Base-by-base conservation (phyloP, 1,140 invertebrate species). In the Euborellia annulipes region DNA sequence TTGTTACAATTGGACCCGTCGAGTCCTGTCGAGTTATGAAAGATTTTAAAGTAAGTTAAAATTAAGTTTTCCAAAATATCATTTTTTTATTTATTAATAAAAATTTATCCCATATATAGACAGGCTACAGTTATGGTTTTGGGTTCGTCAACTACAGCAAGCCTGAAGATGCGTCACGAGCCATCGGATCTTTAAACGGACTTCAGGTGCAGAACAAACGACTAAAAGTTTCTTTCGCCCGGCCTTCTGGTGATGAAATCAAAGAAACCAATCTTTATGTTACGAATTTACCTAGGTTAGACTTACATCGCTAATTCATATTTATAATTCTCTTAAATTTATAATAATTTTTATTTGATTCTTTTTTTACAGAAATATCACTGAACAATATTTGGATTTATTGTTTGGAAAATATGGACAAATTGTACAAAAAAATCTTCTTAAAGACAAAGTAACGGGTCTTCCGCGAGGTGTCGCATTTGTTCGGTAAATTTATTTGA, bases 181-280 rank as follows among this genome's bases (percentile, higher is more conserved):
- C 91, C 21, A 92, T 94, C 48, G 72, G 78, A 53, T 78, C 79
- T 6, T 71, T 94, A 48, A 93, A 94, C 65, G 89, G 90, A 18
- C 76, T 87, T 48, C 79, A 86, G 60, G 73, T 92, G 30, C 79
- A 86, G 55, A 85, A 88, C 62, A 88, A 88, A 62, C 69, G 75
- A 52, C 75, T 88, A 56, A 88, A 88, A 72, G 90, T 94, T 20
- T 92, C 90, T 17, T 91, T 85, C 65, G 88, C 90, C 14, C 68
- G 90, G 52, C 89, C 88, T 3, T 83, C 85, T 36, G 84, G 86
- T 14, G 88, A 94, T 50, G 82, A 87, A 46, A 90, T 91, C 50
- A 95, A 94, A 63, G 87, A 91, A 62, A 91, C 90, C 11, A 96
- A 96, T 68, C 68, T 95, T 27, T 96, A 94, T 66, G 79, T 96